Evolutionary conservation across 2,888 invertebrate genomes (phyloP).

Genomic region (Ormyrus thymus): DNA sequence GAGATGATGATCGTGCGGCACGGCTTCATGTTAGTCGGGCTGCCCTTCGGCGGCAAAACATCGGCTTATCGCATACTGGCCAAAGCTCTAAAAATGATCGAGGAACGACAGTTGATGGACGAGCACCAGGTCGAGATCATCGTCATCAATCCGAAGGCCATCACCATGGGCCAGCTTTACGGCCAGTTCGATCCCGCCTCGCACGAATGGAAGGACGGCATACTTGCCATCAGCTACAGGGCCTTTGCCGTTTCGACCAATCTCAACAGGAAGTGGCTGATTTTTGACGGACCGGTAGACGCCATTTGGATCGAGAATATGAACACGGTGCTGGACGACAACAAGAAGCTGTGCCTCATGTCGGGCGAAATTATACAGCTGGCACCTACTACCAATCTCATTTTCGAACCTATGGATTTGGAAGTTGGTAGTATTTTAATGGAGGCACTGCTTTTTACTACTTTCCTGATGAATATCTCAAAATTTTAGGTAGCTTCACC

Average conservation of each 20-base stretch:
- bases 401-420: constrained; percentile 97
- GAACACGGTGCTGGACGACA: constrained; percentile 96
- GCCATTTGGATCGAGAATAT: constrained; percentile 98
- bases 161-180: constrained; percentile 97
- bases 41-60: constrained; percentile 95
- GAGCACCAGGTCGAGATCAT: constrained; percentile 87
- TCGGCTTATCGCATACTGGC: constrained; percentile 90
- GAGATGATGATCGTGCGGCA: constrained; percentile 97
- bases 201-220: constrained; percentile 96
- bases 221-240: constrained; percentile 88
- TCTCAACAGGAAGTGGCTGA: constrained; percentile 88
- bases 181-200: constrained; percentile 96
- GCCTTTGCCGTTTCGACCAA: constrained; percentile 85
- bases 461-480: background rate
- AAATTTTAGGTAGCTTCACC: constrained; percentile 84
- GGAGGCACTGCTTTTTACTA: background rate
- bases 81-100: constrained; percentile 84
- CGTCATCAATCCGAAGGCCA: constrained; percentile 94
- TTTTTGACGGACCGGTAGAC: constrained; percentile 97
- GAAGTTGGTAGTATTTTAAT: constrained; percentile 76
- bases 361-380: constrained; percentile 97
- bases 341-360: constrained; percentile 96
- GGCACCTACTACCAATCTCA: constrained; percentile 90
- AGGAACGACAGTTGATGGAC: constrained; percentile 85
- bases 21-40: constrained; percentile 95